Conservation (phyloP, 2,113 vertebrate genomes). For the pig (Sus scrofa) region T2T-Sscrofa CM000827.6:102616001-102616500, state of each 20-base stretch:
- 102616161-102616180: background rate
- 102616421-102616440: conserved; percentile 74
- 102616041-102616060: background rate
- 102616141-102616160: background rate
- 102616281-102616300: background rate
- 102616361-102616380: conserved; percentile 61
- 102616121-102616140: background rate
- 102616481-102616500: conserved; percentile 55
- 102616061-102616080: background rate
- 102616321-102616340: background rate
- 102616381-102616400: conserved; percentile 73
- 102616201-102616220: background rate
- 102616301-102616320: background rate
- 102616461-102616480: conserved; percentile 77
- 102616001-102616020: background rate
- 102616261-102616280: background rate
- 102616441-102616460: conserved; percentile 72
- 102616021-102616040: background rate
- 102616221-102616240: background rate
- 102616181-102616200: background rate
- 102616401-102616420: conserved; percentile 54
- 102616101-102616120: fast-evolving
- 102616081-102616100: background rate
- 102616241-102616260: background rate
- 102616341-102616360: conserved; percentile 40